A percentile compares a stretch with the other conserved stretches of the same genome.
Evolutionary conservation across 2,888 invertebrate species (phyloP).

Genomic region (Pantelozetes paolii): DNA sequence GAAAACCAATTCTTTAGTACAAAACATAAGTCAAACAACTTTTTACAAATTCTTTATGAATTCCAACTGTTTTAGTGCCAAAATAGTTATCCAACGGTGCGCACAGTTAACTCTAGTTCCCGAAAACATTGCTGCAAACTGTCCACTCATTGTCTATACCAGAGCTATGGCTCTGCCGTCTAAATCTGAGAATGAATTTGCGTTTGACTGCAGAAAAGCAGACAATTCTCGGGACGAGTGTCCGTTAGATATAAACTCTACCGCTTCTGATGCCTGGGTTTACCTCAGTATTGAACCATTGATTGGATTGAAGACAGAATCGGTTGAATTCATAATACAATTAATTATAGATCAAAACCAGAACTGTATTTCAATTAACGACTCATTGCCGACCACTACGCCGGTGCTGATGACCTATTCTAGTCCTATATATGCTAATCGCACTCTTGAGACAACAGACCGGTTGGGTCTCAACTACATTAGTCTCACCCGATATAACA

Average conservation of each 20-base stretch:
- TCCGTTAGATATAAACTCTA: conserved; percentile 14
- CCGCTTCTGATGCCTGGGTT: conserved; percentile 27
- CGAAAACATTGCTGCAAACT: neutral
- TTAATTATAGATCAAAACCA: conserved; percentile 20
- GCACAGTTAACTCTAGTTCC: neutral
- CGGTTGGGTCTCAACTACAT: conserved; percentile 36
- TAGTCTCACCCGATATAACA: conserved; percentile 40
- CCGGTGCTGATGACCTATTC: neutral
- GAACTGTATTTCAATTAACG: neutral
- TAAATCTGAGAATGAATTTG: neutral
- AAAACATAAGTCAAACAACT: conserved; percentile 12
- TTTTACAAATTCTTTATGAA: conserved; percentile 37
- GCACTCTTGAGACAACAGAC: too few relatives aligned
- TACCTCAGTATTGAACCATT: conserved; percentile 28
- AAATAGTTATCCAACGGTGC: conserved; percentile 36
- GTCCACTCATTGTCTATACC: conserved; percentile 29
- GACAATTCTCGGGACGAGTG: conserved; percentile 16
- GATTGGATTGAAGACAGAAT: too few relatives aligned
- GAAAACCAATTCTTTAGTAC: conserved; percentile 22
- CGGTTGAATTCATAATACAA: neutral
- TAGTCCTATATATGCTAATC: neutral
- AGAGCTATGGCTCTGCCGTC: conserved; percentile 38
- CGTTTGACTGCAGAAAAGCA: conserved; percentile 21
- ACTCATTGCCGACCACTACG: neutral
- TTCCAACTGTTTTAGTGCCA: conserved; percentile 36